phyloP scores from a whole-genome alignment of 2,113 vertebrate species.

The Toxotes jaculatrix region DNA sequence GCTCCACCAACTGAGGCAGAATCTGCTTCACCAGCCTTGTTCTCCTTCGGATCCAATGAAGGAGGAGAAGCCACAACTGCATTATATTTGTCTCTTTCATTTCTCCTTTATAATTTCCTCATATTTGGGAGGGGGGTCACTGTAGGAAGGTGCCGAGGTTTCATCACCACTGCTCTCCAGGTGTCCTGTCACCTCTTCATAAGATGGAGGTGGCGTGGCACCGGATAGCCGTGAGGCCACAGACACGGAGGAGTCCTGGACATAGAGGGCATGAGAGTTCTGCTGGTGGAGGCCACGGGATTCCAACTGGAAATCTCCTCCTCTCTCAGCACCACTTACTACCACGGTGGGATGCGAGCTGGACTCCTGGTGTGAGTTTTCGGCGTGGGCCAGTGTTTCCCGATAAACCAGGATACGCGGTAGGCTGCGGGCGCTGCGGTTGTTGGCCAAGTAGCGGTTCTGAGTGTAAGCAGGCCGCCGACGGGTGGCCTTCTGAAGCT shows the following conservation, averaged over 20 bases:
- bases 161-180: conserved; percentile 88
- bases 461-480: conserved; percentile 89
- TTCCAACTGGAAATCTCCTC: not conserved
- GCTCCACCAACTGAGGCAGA: not conserved
- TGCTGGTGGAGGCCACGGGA: conserved; percentile 64
- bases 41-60: not conserved
- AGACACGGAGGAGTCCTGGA: conserved; percentile 83
- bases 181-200: conserved; percentile 92
- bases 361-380: conserved; percentile 76
- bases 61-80: not conserved
- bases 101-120: conserved; percentile 89
- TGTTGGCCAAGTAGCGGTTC: conserved; percentile 89
- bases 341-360: conserved; percentile 58
- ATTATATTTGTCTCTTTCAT: conserved; percentile 38
- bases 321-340: conserved; percentile 57
- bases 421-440: conserved; percentile 86
- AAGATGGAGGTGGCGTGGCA: conserved; percentile 90
- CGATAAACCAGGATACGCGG: conserved; percentile 90
- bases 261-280: conserved; percentile 83
- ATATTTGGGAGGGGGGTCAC: conserved; percentile 90
- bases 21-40: not conserved
- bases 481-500: conserved; percentile 91
- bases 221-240: conserved; percentile 88
- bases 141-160: conserved; percentile 86
- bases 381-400: conserved; percentile 81